Evolutionary conservation across 2,888 invertebrate genomes (phyloP), one percentile per base, ranked within the genome.

Genomic region (Lepeophtheirus nordmannii): DNA sequence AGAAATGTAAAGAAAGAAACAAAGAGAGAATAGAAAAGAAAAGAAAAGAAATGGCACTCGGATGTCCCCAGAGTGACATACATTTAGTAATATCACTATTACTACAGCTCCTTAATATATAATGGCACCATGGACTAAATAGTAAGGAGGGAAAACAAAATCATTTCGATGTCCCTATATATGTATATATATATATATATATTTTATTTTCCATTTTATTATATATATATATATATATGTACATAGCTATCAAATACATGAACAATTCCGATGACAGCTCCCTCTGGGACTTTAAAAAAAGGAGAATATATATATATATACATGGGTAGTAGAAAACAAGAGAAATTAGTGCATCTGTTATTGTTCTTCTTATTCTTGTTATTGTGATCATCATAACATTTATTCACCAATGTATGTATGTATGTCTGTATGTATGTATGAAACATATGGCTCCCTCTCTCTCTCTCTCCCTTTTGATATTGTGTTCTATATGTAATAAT

Each of bases 321-420:
- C 3, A 30, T 30, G 30, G 30, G 30, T 30, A 30, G 7, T 2
- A 30, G 30, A 30, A 46, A 46, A 46, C 53, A 46, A 14, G 53
- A 14, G 30, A 46, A 46, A 46, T 46, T 46, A 46, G 53, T 46
- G 53, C 53, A 46, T 46, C 53, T 46, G 53, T 46, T 14, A n/a
- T 46, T 46, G n/a, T 46, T 17, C 53, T 14, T 41, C 41, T 46
- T 46, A 46, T 14, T 46, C 53, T 46, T 17, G n/a, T 17, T 46
- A 46, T 46, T 46, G n/a, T 46, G 14, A 14, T 46, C 53, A 14
- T n/a, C 17, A 46, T 46, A 30, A 30, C 30, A 30, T 30, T 30
- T 30, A 30, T 30, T 30, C 30, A 30, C 30, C 30, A 30, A 30
- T 30, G 30, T 30, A n/a, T n/a, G n/a, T n/a, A n/a, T n/a, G n/a